Base-by-base conservation (phyloP, 2,888 invertebrate genomes). In the Ophion costatus region DNA sequence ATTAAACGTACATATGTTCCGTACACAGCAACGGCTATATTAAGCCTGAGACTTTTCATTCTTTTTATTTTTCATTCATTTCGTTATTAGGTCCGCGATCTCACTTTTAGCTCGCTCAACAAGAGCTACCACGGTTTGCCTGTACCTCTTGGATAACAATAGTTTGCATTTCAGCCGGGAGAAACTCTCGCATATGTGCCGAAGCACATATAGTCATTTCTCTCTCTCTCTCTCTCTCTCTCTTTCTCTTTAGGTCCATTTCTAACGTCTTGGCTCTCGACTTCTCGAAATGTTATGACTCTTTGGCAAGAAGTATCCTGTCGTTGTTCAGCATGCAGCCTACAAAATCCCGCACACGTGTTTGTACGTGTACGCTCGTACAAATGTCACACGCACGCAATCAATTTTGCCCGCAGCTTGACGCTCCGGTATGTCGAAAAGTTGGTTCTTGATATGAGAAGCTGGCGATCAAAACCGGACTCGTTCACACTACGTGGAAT, bases 161-260 rank as follows among this genome's bases (percentile, higher is more conserved):
- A 89, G 90, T 91, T 91, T 90, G 90, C 90, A 91, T 92, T 92
- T 91, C 90, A 90, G 90, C 82, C 86, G 42, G 29, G 91, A 89
- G 92, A 92, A 92, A 92, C 90, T 92, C 89, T 74, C 66, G 78
- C 66, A 11, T 38, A 38, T 57, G 45, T 57, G 67, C 33, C 14
- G 38, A 70, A 75, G 20, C 64, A 29, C 64, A 20, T 24, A 24
- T 56, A 29, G 20, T 5, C 17, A 33, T 29, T 2, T 20, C 4
- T 22, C 59, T 33, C 45, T 17, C 57, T 5, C n/a, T 17, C n/a
- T 45, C 56, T 24, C 63, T 59, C 59, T 59, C 59, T 59, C 33
- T 14, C 63, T 63, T 29, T 24, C 17, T 29, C 14, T 63, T 24
- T 11, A 20, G 33, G 20, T 29, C 64, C 33, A 6, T 20, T 67